These are phyloP conservation scores for Minunthozetes semirufus DNA, from an alignment of 2,888 invertebrate genomes.

Conservation along the genomic window DNA sequence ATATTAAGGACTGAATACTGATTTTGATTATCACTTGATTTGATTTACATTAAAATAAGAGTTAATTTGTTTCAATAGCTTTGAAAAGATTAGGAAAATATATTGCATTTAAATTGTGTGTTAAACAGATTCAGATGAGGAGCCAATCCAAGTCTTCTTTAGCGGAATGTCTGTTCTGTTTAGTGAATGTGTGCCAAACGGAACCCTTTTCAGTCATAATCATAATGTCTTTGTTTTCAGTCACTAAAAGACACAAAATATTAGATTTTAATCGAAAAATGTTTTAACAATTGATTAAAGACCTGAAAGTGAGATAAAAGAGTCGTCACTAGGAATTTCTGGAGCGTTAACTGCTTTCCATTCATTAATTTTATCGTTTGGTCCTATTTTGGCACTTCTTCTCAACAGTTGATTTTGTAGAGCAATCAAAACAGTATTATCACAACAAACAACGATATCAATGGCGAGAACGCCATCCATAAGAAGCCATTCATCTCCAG, in stretches of 20 bases:
- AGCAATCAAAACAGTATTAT: background rate
- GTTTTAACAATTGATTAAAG: background rate
- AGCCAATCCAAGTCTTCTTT: slow-evolving; percentile 18
- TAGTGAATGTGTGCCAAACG: slow-evolving; percentile 7
- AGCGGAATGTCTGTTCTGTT: background rate
- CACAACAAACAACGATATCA: slow-evolving; percentile 5
- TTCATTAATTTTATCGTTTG: background rate
- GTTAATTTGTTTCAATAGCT: too few relatives aligned
- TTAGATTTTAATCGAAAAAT: background rate
- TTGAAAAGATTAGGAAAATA: too few relatives aligned
- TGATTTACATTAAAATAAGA: too few relatives aligned
- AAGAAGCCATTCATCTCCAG: slow-evolving; percentile 2
- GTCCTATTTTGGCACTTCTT: background rate
- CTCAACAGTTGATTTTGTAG: background rate
- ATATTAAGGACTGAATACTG: too few relatives aligned
- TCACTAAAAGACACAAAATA: background rate
- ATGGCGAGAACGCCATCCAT: slow-evolving; percentile 10
- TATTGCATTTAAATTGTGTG: background rate
- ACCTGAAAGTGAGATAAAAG: background rate
- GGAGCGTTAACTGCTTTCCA: slow-evolving; percentile 1
- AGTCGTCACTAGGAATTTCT: background rate
- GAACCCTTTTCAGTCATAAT: slow-evolving; percentile 4
- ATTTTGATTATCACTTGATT: too few relatives aligned
- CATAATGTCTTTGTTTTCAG: slow-evolving; percentile 13
- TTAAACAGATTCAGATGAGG: background rate